Conservation (phyloP, 2,113 vertebrate species). For the Bufo gargarizans region DNA sequence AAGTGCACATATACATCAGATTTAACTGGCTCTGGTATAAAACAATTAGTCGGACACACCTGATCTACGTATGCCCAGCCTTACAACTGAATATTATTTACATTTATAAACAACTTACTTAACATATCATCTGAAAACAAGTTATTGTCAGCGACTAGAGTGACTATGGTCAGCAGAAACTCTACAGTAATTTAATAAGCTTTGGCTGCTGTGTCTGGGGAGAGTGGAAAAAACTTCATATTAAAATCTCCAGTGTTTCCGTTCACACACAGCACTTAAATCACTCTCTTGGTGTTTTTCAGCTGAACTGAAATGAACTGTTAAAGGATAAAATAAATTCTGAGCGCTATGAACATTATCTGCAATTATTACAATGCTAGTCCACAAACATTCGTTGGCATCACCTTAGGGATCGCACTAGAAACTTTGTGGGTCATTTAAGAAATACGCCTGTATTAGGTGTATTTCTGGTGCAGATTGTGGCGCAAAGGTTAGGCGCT, state of each 20-base stretch:
- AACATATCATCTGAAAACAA: neutral
- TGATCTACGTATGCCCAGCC: no score
- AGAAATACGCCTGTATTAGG: no score
- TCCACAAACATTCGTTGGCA: neutral
- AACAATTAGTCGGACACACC: no score
- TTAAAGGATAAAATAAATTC: neutral
- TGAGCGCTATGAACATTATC: neutral
- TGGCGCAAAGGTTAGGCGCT: no score
- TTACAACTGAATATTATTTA: neutral
- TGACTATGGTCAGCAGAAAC: neutral
- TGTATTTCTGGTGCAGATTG: no score
- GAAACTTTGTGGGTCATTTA: no score
- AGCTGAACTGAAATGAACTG: neutral
- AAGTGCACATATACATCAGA: no score
- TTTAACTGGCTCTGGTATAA: no score
- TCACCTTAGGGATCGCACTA: no score
- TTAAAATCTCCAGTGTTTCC: neutral
- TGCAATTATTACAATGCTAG: neutral
- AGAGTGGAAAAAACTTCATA: conserved; percentile 9
- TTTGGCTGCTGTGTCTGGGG: neutral
- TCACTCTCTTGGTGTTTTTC: conserved; percentile 1
- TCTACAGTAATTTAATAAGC: neutral
- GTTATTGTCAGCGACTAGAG: neutral
- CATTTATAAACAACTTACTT: neutral
- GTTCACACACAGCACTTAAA: neutral